A percentile compares a stretch with the other conserved stretches of the same genome.
Conservation (phyloP, 2,888 invertebrate genomes). For the Andrena hattorfiana region DNA sequence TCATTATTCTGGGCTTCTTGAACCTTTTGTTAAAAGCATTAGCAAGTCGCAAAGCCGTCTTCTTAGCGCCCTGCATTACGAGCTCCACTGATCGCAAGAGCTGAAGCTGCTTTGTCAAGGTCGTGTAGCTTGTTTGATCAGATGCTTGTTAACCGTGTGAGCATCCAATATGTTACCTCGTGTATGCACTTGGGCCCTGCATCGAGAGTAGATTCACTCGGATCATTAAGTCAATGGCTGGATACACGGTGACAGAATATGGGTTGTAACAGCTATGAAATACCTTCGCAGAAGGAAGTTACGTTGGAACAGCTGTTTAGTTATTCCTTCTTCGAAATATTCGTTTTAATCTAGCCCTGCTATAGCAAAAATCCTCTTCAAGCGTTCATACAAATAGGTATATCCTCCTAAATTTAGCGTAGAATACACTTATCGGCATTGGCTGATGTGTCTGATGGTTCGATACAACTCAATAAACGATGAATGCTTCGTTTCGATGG, state of each 20-base stretch:
- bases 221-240: slow-evolving; percentile 77
- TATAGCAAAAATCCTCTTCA: not conserved
- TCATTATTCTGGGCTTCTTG: not conserved
- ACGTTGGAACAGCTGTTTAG: not conserved
- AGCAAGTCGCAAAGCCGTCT: slow-evolving; percentile 1
- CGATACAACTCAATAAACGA: slow-evolving; percentile 39
- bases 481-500: slow-evolving; percentile 23
- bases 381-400: not conserved
- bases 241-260: slow-evolving; percentile 70
- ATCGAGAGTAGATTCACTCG: slow-evolving; percentile 72
- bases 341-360: slow-evolving; percentile 25
- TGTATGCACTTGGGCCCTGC: slow-evolving; percentile 75
- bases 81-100: slow-evolving; percentile 42
- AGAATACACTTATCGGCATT: not conserved
- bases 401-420: not conserved
- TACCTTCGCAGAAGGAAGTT: slow-evolving; percentile 13
- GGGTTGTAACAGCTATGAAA: slow-evolving; percentile 55
- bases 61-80: slow-evolving; percentile 31
- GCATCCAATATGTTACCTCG: slow-evolving; percentile 75
- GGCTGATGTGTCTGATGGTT: slow-evolving; percentile 60
- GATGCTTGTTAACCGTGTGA: slow-evolving; percentile 77
- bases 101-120: slow-evolving; percentile 68
- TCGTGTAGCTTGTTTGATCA: slow-evolving; percentile 75
- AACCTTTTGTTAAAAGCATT: not conserved
- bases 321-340: not conserved